Evolutionary conservation across 2,113 vertebrate species (phyloP).

Genomic region (Microtus oregoni): DNA sequence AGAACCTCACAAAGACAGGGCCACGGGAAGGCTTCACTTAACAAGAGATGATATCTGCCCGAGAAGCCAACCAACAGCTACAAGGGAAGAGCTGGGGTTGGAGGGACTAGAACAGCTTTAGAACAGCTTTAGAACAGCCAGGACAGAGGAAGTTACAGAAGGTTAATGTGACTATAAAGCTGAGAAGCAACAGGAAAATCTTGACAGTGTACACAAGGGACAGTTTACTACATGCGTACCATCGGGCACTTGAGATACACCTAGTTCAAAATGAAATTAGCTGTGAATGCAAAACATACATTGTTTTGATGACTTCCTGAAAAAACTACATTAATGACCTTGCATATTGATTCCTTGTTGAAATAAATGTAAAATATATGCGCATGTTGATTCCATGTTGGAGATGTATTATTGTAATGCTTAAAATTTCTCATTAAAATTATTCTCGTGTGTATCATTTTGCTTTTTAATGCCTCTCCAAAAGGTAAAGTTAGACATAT

Average conservation of each 20-base stretch:
- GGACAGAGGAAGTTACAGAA: not conserved
- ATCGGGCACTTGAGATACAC: not conserved
- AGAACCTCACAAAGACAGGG: not conserved
- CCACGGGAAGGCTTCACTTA: not conserved
- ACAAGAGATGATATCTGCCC: not conserved
- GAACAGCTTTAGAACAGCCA: not conserved
- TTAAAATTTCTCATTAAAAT: not conserved
- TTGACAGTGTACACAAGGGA: not conserved
- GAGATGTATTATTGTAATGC: not conserved
- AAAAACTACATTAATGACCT: not conserved
- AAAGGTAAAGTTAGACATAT: not conserved
- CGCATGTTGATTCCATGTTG: not conserved
- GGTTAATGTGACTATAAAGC: not conserved
- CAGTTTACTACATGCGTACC: not conserved
- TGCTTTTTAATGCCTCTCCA: not conserved
- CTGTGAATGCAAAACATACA: not conserved
- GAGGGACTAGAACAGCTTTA: not conserved
- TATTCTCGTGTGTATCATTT: not conserved
- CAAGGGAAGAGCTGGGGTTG: not conserved
- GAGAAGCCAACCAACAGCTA: not conserved
- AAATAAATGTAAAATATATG: not conserved
- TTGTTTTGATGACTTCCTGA: not conserved
- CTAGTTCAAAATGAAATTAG: not conserved
- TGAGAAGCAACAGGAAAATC: not conserved
- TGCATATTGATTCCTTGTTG: not conserved